Conservation (phyloP, 2,797 vertebrate species). For the Tolypeutes matacus region DNA sequence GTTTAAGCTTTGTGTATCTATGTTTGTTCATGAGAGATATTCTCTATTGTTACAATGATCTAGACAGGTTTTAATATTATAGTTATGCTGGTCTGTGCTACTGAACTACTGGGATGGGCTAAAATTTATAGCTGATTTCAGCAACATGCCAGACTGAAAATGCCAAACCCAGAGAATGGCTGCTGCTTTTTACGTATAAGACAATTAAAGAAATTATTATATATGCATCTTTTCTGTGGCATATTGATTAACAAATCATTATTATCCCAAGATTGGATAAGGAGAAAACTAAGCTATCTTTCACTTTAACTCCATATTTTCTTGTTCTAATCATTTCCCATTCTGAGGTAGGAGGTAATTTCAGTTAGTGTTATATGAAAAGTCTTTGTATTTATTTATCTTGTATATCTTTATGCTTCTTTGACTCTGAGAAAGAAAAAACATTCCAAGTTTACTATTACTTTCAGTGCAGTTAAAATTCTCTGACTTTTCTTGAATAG, state of each 20-base stretch:
- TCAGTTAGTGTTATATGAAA: neutral
- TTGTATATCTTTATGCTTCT: neutral
- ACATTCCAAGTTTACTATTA: neutral
- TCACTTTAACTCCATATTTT: neutral
- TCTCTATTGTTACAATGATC: neutral
- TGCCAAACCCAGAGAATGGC: neutral
- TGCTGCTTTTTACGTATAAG: neutral
- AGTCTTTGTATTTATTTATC: neutral
- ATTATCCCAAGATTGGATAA: neutral
- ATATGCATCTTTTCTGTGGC: neutral
- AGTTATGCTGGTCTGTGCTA: neutral
- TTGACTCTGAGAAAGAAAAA: slow-evolving; percentile 12
- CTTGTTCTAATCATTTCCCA: neutral
- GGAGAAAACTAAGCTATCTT: slow-evolving; percentile 24
- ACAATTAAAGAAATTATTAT: slow-evolving; percentile 1
- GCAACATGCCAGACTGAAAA: neutral
- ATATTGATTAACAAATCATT: neutral
- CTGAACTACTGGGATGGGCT: neutral
- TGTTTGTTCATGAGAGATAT: neutral
- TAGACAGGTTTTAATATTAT: neutral
- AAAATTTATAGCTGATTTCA: slow-evolving; percentile 28
- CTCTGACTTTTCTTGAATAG: neutral
- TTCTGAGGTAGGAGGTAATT: neutral
- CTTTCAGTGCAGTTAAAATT: slow-evolving; percentile 10
- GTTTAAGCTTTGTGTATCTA: slow-evolving; percentile 5